These are phyloP conservation scores for Trinectes maculatus DNA, from an alignment of 2,113 vertebrate genomes.

Conservation along the genomic window DNA sequence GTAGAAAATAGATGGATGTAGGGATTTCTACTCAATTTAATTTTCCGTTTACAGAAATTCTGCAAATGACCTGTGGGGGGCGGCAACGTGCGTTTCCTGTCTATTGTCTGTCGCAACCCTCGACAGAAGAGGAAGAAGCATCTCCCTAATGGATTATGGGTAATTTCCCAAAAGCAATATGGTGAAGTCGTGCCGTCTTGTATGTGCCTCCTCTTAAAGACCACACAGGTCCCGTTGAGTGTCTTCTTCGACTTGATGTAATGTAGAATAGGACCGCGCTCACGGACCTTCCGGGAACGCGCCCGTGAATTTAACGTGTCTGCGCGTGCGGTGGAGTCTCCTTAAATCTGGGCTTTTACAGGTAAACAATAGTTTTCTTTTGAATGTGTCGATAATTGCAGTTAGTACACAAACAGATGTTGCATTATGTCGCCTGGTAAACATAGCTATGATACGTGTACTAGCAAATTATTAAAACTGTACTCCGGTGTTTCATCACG, in stretches of 20 bases:
- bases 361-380: slow-evolving; percentile 46
- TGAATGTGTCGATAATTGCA: too few species aligned
- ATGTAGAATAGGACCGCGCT: neutral
- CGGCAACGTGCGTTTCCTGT: neutral
- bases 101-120: neutral
- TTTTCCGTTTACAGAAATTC: neutral
- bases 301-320: neutral
- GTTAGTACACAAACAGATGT: too few species aligned
- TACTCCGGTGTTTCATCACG: too few species aligned
- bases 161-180: neutral
- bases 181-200: too few species aligned
- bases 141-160: neutral
- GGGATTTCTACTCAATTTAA: too few species aligned
- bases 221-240: neutral
- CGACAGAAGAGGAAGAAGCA: neutral
- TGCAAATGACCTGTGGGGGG: neutral
- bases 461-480: too few species aligned
- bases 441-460: too few species aligned
- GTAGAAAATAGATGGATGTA: too few species aligned
- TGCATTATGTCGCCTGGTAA: too few species aligned
- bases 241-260: neutral
- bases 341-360: too few species aligned
- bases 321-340: too few species aligned
- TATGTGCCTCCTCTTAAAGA: too few species aligned
- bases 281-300: neutral